Evolutionary conservation across 1,140 invertebrate species (phyloP), one percentile per base, ranked within the genome.

Genomic region (Myzus persicae): DNA sequence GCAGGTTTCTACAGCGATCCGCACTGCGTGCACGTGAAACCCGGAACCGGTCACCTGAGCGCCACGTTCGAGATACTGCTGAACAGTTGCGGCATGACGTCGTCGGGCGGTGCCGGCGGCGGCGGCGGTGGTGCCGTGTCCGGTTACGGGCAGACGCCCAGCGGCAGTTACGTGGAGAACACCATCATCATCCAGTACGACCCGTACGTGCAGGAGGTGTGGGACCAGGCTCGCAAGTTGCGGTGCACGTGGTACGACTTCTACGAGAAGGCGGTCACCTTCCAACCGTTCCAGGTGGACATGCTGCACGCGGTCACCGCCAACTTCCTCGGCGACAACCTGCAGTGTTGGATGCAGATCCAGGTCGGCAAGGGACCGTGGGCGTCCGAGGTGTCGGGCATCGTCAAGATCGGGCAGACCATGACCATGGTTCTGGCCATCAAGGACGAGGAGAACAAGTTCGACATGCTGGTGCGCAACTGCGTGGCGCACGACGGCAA

Each of bases 331-430:
- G 98, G 98, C 31, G 98, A 99, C 95, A 99, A 99, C 95, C 96
- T 99, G 91, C 98, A 98, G 95, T 99, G 98, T 95, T 99, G 98
- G 98, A 99, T 99, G 98, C 98, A 99, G 95, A 98, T 99, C 94
- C 98, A 99, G 95, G 98, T 98, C 40, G 98, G 98, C 46, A 98
- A 98, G 95, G 98, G 98, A 93, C 98, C 98, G 0, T 99, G 98
- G 98, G 98, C 98, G 40, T 98, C 97, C 11, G 98, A 99, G 95
- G 98, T 99, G 1, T 98, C 98, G 0, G 98, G 98, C 67, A 98
- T 99, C 94, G 98, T 99, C 1, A 99, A 99, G 95, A 99, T 99
- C 93, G 98, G 98, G 22, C 98, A 99, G 95, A 99, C 98, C 0
- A 99, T 99, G 98, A 99, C 98, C 0, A 98, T 99, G 98, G 98